A percentile compares a stretch with the other conserved stretches of the same genome.
These are phyloP conservation scores for Ia io DNA, from an alignment of 2,113 vertebrate species.

Conservation along the genomic window DNA sequence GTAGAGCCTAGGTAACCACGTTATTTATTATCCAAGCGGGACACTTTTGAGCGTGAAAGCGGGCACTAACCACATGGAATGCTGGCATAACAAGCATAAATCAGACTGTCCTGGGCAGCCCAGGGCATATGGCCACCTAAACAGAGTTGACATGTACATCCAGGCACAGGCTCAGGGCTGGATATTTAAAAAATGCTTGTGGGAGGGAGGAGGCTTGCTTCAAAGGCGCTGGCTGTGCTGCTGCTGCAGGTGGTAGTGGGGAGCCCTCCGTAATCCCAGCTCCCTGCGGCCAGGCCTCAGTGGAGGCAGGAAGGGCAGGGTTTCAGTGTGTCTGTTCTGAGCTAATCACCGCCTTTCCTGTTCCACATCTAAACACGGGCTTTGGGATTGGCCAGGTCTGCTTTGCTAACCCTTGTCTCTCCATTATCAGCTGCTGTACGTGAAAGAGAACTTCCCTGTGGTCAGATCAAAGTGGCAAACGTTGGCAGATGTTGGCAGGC, in stretches of 20 bases:
- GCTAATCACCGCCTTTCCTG: neutral
- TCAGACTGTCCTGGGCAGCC: neutral
- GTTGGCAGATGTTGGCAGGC: too few species aligned
- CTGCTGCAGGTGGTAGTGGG: neutral
- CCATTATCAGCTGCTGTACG: neutral
- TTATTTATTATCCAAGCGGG: neutral
- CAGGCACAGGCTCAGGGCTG: neutral
- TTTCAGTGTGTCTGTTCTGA: neutral
- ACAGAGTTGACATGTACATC: neutral
- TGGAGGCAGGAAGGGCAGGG: neutral
- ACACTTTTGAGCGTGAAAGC: neutral
- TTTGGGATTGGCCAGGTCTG: conserved; percentile 9
- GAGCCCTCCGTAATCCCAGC: neutral
- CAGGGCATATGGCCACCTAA: neutral
- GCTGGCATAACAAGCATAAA: neutral
- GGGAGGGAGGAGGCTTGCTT: neutral
- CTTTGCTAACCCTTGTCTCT: conserved; percentile 38
- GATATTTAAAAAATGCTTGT: neutral
- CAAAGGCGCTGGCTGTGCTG: too few species aligned
- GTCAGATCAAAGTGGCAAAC: neutral
- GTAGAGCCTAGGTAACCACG: neutral
- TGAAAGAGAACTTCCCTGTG: neutral
- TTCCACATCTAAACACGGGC: conserved; percentile 36
- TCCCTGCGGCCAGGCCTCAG: neutral
- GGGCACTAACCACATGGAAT: neutral